Evolutionary conservation across 2,113 vertebrate species (phyloP).

Genomic region (Percopsis transmontana): DNA sequence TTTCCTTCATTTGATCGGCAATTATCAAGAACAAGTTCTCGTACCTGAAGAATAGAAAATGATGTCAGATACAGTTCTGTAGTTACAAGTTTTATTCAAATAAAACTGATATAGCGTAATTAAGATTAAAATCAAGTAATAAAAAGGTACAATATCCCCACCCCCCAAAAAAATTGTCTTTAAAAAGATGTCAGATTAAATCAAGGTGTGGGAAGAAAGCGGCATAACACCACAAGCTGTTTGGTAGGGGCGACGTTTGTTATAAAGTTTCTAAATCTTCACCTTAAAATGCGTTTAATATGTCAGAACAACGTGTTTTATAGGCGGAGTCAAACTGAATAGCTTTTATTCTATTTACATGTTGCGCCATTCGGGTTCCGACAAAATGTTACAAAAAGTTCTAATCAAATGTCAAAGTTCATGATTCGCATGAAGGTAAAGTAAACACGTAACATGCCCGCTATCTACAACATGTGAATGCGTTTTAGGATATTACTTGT

Average conservation of each 20-base stretch:
- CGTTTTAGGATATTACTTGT: neutral
- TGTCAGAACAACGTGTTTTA: conserved; percentile 38
- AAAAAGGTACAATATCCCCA: neutral
- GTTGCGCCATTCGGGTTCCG: conserved; percentile 57
- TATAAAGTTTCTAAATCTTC: neutral
- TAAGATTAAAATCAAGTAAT: no score
- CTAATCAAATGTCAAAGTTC: conserved; percentile 46
- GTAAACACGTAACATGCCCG: conserved; percentile 17
- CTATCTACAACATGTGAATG: conserved; percentile 3
- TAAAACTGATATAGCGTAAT: no score
- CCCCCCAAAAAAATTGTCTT: no score
- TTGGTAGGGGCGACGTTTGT: neutral
- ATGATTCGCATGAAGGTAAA: conserved; percentile 26
- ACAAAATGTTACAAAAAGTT: conserved; percentile 55
- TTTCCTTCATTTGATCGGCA: conserved; percentile 89
- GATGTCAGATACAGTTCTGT: neutral
- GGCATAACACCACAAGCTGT: neutral
- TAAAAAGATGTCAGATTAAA: neutral
- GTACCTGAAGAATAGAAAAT: conserved; percentile 78
- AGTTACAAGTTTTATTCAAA: no score
- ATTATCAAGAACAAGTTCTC: conserved; percentile 91
- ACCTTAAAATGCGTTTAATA: conserved; percentile 30
- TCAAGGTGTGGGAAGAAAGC: neutral
- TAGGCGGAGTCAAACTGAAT: conserved; percentile 46
- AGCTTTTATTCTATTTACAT: conserved; percentile 36